Evolutionary conservation across 1,140 invertebrate genomes (phyloP).

Genomic region (Acromyrmex charruanus): DNA sequence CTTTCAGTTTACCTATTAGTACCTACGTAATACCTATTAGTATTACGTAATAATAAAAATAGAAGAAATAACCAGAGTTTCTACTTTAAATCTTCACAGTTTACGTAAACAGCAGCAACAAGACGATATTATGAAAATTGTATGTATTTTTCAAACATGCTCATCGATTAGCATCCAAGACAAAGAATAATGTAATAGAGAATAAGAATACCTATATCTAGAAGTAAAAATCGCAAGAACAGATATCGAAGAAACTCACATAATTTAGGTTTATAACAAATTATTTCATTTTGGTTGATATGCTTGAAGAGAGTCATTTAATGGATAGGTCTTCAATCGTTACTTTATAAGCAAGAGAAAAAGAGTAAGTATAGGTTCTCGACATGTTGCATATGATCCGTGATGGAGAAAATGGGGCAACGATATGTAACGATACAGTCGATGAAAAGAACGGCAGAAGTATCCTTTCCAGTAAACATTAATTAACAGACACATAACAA

Average conservation of each 20-base stretch:
- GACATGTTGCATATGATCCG: not conserved
- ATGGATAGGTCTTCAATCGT: constrained; percentile 53
- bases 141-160: constrained; percentile 8
- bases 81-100: constrained; percentile 15
- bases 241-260: not conserved
- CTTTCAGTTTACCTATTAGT: not conserved
- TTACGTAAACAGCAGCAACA: constrained; percentile 14
- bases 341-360: constrained; percentile 62
- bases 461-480: not conserved
- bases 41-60: not conserved
- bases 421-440: not conserved
- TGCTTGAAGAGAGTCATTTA: constrained; percentile 64
- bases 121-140: constrained; percentile 13
- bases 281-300: constrained; percentile 48
- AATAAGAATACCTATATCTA: not conserved
- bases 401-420: constrained; percentile 6
- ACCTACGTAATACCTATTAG: no score
- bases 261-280: constrained; percentile 20
- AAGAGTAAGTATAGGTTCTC: constrained; percentile 26
- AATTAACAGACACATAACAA: no score
- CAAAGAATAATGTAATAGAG: not conserved
- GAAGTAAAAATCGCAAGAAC: constrained; percentile 7
- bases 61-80: constrained; percentile 1
- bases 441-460: constrained; percentile 1
- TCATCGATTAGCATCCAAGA: not conserved